Evolutionary conservation across 2,888 invertebrate genomes (phyloP).

Genomic region (Noctua fimbriata): DNA sequence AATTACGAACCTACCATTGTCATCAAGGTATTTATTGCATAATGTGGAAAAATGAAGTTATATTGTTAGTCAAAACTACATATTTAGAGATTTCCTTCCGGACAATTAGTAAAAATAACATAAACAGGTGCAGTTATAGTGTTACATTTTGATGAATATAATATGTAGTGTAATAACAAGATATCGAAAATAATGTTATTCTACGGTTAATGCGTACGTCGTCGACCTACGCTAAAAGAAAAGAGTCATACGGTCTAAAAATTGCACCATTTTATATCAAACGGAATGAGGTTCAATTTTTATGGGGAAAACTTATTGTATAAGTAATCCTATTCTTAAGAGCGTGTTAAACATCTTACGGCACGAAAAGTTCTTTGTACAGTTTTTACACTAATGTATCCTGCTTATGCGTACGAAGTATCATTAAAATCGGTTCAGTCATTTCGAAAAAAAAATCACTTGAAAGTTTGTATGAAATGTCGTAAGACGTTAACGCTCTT

Average conservation of each 20-base stretch:
- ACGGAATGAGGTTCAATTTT: neutral
- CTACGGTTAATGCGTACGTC: neutral
- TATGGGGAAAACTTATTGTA: neutral
- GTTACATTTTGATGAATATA: neutral
- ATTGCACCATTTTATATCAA: neutral
- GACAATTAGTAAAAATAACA: neutral
- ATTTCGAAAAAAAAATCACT: too few relatives aligned
- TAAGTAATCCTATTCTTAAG: too few relatives aligned
- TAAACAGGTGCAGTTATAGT: neutral
- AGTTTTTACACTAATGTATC: too few relatives aligned
- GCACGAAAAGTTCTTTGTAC: too few relatives aligned
- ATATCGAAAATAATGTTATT: neutral
- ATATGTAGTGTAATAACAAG: neutral
- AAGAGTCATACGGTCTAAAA: neutral
- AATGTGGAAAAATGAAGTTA: slow-evolving; percentile 10
- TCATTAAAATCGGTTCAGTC: too few relatives aligned
- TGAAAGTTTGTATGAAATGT: too few relatives aligned
- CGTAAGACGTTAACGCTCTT: neutral
- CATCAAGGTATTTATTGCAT: neutral
- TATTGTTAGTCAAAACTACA: slow-evolving; percentile 2
- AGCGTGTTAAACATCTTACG: too few relatives aligned
- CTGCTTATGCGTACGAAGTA: too few relatives aligned
- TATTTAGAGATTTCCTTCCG: neutral
- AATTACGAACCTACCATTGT: neutral
- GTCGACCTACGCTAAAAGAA: neutral